phyloP scores from a whole-genome alignment of 1,140 invertebrate species.

The Drosophila setifemur region DNA sequence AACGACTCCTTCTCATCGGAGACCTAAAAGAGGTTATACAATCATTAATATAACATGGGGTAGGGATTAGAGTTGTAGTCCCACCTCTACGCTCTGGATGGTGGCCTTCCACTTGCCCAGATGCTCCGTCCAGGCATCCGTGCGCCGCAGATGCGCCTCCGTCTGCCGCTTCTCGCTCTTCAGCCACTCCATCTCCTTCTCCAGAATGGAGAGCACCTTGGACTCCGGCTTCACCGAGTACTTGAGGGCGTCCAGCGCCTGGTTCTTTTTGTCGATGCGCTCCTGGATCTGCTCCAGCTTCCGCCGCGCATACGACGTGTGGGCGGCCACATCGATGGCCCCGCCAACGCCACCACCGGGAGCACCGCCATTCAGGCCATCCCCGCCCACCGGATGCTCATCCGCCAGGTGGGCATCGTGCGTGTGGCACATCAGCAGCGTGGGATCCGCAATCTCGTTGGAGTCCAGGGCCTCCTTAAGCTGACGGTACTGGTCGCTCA shows the following conservation, averaged over 20 bases:
- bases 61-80: not conserved
- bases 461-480: constrained; percentile 88
- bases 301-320: constrained; percentile 91
- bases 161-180: constrained; percentile 90
- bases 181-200: constrained; percentile 91
- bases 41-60: no score
- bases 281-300: constrained; percentile 92
- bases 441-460: constrained; percentile 85
- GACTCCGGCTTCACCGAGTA: constrained; percentile 90
- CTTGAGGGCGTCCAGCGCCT: constrained; percentile 90
- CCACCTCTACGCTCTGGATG: constrained; percentile 91
- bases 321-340: constrained; percentile 87
- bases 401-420: constrained; percentile 67
- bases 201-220: constrained; percentile 89
- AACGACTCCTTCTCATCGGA: constrained; percentile 90
- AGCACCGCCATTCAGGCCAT: constrained; percentile 42
- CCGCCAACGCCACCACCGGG: constrained; percentile 77
- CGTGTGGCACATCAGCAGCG: constrained; percentile 60
- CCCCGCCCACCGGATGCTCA: constrained; percentile 36
- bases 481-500: constrained; percentile 92
- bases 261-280: constrained; percentile 89
- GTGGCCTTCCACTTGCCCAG: constrained; percentile 92
- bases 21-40: constrained; percentile 83
- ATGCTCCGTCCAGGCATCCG: constrained; percentile 94
- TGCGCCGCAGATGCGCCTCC: constrained; percentile 92